Percentiles rank a stretch among this genome's conserved stretches.
Evolutionary conservation across 2,113 vertebrate species (phyloP).

Genomic region (Chionodraco myersi): DNA sequence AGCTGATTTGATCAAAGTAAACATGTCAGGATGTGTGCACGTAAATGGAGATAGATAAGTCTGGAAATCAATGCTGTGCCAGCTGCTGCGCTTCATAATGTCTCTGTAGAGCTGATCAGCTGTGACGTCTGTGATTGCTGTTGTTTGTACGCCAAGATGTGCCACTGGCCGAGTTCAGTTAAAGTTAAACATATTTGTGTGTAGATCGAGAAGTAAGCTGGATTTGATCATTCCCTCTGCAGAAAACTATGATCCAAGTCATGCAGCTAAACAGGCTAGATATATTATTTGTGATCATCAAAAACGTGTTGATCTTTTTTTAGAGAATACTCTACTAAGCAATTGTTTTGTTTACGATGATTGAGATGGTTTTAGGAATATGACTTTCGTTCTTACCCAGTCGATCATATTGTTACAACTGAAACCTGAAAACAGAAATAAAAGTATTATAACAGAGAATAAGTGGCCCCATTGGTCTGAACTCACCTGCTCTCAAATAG

Average conservation of each 20-base stretch:
- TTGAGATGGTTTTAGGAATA: no score
- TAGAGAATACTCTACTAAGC: no score
- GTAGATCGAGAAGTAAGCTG: not conserved
- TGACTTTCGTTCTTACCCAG: no score
- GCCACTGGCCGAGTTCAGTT: not conserved
- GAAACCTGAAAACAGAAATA: not conserved
- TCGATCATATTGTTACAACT: no score
- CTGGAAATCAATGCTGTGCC: conserved; percentile 9
- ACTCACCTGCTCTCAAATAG: not conserved
- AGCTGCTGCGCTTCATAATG: not conserved
- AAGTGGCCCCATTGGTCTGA: not conserved
- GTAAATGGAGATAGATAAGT: conserved; percentile 25
- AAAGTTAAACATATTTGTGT: not conserved
- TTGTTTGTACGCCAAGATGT: conserved; percentile 30
- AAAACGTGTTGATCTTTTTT: no score
- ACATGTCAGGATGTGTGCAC: conserved; percentile 19
- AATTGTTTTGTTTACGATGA: no score
- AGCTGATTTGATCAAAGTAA: conserved; percentile 9
- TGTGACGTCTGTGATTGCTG: conserved; percentile 9
- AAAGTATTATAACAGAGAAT: not conserved
- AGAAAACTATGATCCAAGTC: no score
- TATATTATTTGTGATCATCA: no score
- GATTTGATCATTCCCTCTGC: not conserved
- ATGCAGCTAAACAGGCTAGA: no score
- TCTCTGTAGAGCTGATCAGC: conserved; percentile 6